Evolutionary conservation across 1,140 invertebrate genomes (phyloP).

Genomic region (Brachionus rubens): DNA sequence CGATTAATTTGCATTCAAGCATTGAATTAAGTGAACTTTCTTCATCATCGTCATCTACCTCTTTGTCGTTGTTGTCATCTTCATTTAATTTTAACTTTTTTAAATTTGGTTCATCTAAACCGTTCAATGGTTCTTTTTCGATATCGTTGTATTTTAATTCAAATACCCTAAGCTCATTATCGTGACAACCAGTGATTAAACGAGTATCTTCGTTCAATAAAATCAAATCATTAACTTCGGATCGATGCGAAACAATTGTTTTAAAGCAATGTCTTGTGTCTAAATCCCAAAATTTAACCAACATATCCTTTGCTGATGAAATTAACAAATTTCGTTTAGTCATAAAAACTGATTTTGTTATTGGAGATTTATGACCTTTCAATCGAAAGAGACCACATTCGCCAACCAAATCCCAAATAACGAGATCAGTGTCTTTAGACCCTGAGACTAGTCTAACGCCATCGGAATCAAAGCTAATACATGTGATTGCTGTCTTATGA

Average conservation of each 20-base stretch:
- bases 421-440: conserved; percentile 79
- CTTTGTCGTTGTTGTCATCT: conserved; percentile 41
- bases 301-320: conserved; percentile 79
- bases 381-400: conserved; percentile 82
- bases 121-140: not conserved
- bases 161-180: conserved; percentile 80
- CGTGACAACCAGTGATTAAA: conserved; percentile 79
- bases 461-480: conserved; percentile 73
- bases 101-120: not conserved
- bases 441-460: conserved; percentile 71
- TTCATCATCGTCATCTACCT: conserved; percentile 40
- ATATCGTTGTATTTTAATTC: conserved; percentile 51
- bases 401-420: conserved; percentile 88
- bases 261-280: conserved; percentile 91
- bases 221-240: conserved; percentile 67
- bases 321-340: conserved; percentile 72
- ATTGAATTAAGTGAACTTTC: conserved; percentile 44
- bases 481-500: conserved; percentile 79
- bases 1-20: conserved; percentile 52
- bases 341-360: conserved; percentile 84
- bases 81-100: conserved; percentile 47
- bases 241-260: conserved; percentile 69
- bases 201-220: conserved; percentile 74
- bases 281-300: conserved; percentile 95
- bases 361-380: conserved; percentile 81